Evolutionary conservation across 2,113 vertebrate genomes (phyloP), one percentile per base, ranked within the genome.

Genomic region (Anser brachyrhynchus): DNA sequence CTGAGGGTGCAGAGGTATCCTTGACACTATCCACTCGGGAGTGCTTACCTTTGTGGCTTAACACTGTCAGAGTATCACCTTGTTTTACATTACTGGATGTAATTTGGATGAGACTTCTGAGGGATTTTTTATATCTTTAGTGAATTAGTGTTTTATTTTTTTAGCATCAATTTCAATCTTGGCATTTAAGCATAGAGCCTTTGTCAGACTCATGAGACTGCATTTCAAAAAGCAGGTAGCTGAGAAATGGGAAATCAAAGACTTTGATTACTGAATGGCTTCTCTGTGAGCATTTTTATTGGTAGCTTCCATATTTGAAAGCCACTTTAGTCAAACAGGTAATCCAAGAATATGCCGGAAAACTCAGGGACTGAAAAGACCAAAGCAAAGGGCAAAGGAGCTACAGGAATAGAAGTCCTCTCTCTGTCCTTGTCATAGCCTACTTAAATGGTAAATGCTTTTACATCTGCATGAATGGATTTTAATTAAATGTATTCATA

Each of bases 401-500:
- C 77, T 84, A 72, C 84, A 96, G 65, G 25, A 95, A 85, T 92
- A 90, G 90, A 95, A 90, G 81, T 87, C 79, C 69, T 92, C 61
- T 44, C 79, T 78, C 21, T 82, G 71, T 83, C 74, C 75, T 89
- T 93, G 73, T 66, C 88, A 71, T 61, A 58, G 64, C 51, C 61
- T 93, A 93, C 57, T 93, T 80, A 91, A 95, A 83, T 90, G 62
- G 80, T 71, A 88, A 92, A 49, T 85, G 41, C 61, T 87, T 92
- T 95, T 89, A 89, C 58, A 91, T 75, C 59, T 95, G 87, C 87
- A 66, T 67, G 90, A 94, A 95, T 94, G 81, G 89, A 96, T 93
- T 97, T 97, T 95, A 96, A 96, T 96, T 95, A 94, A 91, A 96
- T 92, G 33, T 52, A 95, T 84, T 90, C 72, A 92, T 90, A 95